A percentile compares a stretch with the other conserved stretches of the same genome.
phyloP scores from a whole-genome alignment of 1,140 invertebrate genomes.

The Trinorchestia longiramus region DNA sequence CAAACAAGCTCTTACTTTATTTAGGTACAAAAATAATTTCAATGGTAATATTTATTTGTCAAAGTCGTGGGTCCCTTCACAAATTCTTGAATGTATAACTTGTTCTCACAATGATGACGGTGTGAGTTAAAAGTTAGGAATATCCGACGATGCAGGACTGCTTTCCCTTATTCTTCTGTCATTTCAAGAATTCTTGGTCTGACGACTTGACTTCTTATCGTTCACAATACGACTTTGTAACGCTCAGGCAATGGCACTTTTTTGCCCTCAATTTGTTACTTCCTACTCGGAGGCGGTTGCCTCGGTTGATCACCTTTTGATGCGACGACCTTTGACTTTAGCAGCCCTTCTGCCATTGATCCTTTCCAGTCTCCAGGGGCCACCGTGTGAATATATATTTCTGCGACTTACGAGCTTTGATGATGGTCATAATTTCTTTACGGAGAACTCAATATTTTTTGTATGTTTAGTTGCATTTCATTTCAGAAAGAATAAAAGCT shows the following conservation, averaged over 20 bases:
- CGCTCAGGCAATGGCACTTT: conserved; percentile 25
- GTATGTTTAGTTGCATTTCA: neutral
- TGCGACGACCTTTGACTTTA: conserved; percentile 39
- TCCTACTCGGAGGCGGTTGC: conserved; percentile 32
- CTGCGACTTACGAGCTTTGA: neutral
- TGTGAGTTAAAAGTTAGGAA: neutral
- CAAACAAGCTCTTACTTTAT: too few relatives aligned
- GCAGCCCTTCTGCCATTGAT: neutral
- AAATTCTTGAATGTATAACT: neutral
- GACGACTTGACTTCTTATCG: neutral
- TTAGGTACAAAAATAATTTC: neutral
- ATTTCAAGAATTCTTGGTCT: neutral
- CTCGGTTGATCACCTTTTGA: conserved; percentile 52
- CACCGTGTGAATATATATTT: neutral
- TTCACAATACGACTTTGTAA: neutral
- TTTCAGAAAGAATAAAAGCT: neutral
- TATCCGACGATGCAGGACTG: neutral
- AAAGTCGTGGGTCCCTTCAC: too few relatives aligned
- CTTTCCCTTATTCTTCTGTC: neutral
- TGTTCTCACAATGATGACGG: neutral
- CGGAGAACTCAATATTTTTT: neutral
- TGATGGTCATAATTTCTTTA: neutral
- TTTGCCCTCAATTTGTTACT: conserved; percentile 44
- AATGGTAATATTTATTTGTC: too few relatives aligned
- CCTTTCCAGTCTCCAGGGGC: neutral